phyloP scores from a whole-genome alignment of 2,797 vertebrate genomes.

The Zalophus californianus region DNA sequence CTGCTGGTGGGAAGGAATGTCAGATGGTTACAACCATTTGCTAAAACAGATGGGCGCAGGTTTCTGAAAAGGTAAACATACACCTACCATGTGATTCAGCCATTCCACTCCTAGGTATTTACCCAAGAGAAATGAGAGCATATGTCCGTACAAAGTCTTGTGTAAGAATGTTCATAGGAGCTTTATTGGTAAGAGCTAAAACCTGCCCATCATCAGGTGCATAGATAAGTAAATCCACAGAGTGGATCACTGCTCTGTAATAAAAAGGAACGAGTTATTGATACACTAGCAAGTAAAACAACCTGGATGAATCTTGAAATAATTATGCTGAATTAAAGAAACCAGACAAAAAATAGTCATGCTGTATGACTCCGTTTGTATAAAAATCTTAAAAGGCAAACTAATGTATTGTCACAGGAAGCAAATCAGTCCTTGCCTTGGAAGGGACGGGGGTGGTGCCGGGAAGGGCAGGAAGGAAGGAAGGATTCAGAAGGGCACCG shows the following conservation, averaged over 20 bases:
- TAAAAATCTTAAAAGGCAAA: neutral
- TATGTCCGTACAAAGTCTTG: neutral
- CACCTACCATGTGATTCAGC: neutral
- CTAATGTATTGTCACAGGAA: neutral
- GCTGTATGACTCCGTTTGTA: neutral
- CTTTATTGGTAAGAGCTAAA: neutral
- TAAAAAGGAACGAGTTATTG: neutral
- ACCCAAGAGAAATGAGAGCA: neutral
- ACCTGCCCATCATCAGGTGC: neutral
- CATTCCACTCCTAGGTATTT: neutral
- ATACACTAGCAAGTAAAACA: neutral
- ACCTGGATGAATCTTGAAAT: neutral
- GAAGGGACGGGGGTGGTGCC: neutral
- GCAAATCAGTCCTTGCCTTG: neutral
- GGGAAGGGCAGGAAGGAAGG: neutral
- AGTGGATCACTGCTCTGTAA: neutral
- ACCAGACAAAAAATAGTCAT: neutral
- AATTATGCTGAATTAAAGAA: neutral
- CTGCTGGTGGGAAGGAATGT: neutral
- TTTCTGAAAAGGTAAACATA: neutral
- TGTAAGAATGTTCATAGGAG: fast-evolving
- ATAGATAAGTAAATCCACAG: neutral
- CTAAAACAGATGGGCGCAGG: neutral
- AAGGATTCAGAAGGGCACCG: neutral
- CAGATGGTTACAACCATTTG: neutral